These are phyloP conservation scores for Nyleta sp. DNA, from an alignment of 2,888 invertebrate species.

Conservation along the genomic window DNA sequence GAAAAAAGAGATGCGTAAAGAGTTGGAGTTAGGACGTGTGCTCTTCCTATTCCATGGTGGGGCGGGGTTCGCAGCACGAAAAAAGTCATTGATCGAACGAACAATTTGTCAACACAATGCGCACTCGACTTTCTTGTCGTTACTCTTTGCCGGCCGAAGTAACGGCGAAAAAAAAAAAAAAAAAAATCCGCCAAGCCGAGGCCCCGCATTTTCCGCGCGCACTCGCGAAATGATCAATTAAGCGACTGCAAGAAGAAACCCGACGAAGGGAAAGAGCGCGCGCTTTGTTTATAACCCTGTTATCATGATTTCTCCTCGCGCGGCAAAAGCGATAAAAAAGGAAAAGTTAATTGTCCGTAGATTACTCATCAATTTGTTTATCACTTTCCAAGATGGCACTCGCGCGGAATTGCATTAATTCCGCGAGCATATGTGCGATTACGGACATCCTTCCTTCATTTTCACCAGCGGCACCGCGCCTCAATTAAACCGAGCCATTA, in stretches of 20 bases:
- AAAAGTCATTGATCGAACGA: slow-evolving; percentile 48
- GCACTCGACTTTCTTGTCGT: slow-evolving; percentile 39
- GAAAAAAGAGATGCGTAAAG: too few species aligned
- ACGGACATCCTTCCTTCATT: slow-evolving; percentile 1
- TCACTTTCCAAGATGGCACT: slow-evolving; percentile 35
- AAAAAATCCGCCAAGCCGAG: background rate
- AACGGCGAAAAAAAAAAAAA: background rate
- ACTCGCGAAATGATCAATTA: too few species aligned
- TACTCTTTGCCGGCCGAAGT: background rate
- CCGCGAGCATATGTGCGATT: background rate
- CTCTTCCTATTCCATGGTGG: too few species aligned
- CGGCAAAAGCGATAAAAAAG: slow-evolving; percentile 33
- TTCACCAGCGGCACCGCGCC: background rate
- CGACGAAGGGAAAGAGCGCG: background rate
- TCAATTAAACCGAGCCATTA: too few species aligned
- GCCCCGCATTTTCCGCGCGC: too few species aligned
- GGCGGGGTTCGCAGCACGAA: too few species aligned
- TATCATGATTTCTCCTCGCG: slow-evolving; percentile 37
- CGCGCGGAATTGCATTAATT: slow-evolving; percentile 20
- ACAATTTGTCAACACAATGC: slow-evolving; percentile 34
- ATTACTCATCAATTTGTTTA: slow-evolving; percentile 41
- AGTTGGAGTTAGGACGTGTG: too few species aligned
- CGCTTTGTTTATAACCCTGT: slow-evolving; percentile 12
- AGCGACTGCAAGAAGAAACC: too few species aligned
- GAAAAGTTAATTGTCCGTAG: slow-evolving; percentile 35